These are phyloP conservation scores for Luscinia luscinia DNA, from an alignment of 2,797 vertebrate species.

Conservation along the genomic window DNA sequence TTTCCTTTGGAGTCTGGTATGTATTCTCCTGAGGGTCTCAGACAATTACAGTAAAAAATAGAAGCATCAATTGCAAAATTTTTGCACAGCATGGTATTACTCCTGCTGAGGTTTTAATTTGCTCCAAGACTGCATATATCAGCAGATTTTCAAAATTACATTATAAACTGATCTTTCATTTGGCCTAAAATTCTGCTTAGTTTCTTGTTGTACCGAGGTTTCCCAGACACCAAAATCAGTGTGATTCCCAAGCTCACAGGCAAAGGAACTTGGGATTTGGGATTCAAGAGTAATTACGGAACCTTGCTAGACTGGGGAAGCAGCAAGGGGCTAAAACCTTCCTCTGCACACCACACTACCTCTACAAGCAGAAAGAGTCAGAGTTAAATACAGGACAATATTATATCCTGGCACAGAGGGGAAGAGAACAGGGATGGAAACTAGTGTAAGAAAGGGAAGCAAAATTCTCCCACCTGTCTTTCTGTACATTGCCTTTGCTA, in stretches of 20 bases:
- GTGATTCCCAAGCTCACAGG: background rate
- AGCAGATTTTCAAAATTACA: slow-evolving; percentile 49
- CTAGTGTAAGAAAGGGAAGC: background rate
- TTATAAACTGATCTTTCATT: slow-evolving; percentile 25
- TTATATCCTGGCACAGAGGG: background rate
- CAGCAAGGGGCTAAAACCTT: background rate
- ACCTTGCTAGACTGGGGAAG: background rate
- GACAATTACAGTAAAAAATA: slow-evolving; percentile 64
- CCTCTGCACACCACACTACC: background rate
- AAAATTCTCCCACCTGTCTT: background rate
- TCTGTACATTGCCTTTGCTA: background rate
- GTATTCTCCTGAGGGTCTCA: slow-evolving; percentile 28
- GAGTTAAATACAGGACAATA: background rate
- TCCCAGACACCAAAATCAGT: background rate
- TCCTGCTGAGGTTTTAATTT: slow-evolving; percentile 64
- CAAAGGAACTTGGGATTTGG: background rate
- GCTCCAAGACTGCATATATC: slow-evolving; percentile 9
- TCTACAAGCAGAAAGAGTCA: background rate
- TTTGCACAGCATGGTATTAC: slow-evolving; percentile 46
- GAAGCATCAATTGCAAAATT: slow-evolving; percentile 62
- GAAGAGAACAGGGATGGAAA: background rate
- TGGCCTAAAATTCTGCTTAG: background rate
- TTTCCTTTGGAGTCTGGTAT: slow-evolving; percentile 33
- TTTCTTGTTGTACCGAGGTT: background rate
- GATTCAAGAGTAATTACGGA: background rate